A percentile compares a stretch with the other conserved stretches of the same genome.
Evolutionary conservation across 2,888 invertebrate species (phyloP).

Genomic region (Dynastes tityus): DNA sequence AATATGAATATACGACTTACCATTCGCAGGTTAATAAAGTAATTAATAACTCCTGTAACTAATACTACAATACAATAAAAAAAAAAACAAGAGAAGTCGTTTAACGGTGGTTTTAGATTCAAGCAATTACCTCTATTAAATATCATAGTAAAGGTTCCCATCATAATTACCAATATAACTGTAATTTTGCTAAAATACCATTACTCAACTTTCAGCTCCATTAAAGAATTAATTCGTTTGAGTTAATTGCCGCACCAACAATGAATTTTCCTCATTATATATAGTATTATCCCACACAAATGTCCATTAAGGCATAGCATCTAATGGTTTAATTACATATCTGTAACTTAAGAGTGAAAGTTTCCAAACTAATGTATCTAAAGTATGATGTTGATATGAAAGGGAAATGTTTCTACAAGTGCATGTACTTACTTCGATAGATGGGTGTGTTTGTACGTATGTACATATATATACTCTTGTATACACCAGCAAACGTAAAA

Average conservation of each 20-base stretch:
- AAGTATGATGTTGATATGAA: neutral
- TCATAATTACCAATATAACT: conserved; percentile 2
- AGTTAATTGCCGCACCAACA: conserved; percentile 13
- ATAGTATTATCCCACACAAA: conserved; percentile 11
- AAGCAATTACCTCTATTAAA: neutral
- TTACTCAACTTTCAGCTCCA: conserved; percentile 5
- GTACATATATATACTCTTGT: neutral
- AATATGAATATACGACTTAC: too few species aligned
- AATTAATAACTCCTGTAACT: too few species aligned
- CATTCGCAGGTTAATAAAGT: too few species aligned
- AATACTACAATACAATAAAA: neutral
- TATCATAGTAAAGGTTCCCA: conserved; percentile 2
- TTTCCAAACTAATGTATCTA: neutral
- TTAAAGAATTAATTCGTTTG: conserved; percentile 20
- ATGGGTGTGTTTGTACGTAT: neutral
- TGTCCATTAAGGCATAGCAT: conserved; percentile 13
- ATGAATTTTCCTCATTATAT: conserved; percentile 13
- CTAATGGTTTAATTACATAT: conserved; percentile 36
- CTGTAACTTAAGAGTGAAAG: conserved; percentile 22
- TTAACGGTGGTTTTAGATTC: neutral
- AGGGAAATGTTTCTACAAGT: neutral
- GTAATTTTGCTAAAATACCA: conserved; percentile 18
- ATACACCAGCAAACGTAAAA: neutral
- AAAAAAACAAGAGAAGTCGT: neutral
- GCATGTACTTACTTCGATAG: neutral